phyloP scores from a whole-genome alignment of 2,113 vertebrate species.

The Epinephelus fuscoguttatus region DNA sequence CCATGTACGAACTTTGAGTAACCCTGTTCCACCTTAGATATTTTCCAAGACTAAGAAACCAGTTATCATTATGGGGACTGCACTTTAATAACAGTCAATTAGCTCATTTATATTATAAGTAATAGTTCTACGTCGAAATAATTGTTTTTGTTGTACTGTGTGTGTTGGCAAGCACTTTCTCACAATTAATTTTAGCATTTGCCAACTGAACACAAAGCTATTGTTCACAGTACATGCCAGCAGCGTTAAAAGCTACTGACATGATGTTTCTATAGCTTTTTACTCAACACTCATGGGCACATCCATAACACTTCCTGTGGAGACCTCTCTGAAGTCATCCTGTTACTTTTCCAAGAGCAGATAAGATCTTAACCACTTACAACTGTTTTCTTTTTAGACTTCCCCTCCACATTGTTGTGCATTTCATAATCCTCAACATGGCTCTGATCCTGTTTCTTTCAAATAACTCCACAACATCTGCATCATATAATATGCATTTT shows the following conservation, averaged over 20 bases:
- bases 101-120: not conserved
- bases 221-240: conserved; percentile 42
- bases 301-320: conserved; percentile 57
- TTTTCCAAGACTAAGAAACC: conserved; percentile 16
- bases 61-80: not conserved
- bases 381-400: conserved; percentile 41
- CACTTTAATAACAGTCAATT: not conserved
- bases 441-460: not conserved
- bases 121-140: not conserved
- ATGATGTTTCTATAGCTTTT: conserved; percentile 36
- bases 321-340: conserved; percentile 58
- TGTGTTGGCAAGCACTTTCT: conserved; percentile 5
- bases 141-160: not conserved
- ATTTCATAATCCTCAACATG: not conserved
- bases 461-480: conserved; percentile 8
- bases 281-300: conserved; percentile 22
- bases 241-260: conserved; percentile 18
- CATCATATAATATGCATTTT: conserved; percentile 1
- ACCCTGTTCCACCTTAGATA: conserved; percentile 4
- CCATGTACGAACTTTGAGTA: conserved; percentile 22
- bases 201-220: conserved; percentile 38
- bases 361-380: conserved; percentile 59
- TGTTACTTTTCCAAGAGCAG: conserved; percentile 54
- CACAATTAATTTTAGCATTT: conserved; percentile 11
- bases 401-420: conserved; percentile 1